Percentiles rank a stretch among this genome's conserved stretches.
These are phyloP conservation scores for Acleris laterana DNA, from an alignment of 2,888 invertebrate genomes.

Conservation along the genomic window DNA sequence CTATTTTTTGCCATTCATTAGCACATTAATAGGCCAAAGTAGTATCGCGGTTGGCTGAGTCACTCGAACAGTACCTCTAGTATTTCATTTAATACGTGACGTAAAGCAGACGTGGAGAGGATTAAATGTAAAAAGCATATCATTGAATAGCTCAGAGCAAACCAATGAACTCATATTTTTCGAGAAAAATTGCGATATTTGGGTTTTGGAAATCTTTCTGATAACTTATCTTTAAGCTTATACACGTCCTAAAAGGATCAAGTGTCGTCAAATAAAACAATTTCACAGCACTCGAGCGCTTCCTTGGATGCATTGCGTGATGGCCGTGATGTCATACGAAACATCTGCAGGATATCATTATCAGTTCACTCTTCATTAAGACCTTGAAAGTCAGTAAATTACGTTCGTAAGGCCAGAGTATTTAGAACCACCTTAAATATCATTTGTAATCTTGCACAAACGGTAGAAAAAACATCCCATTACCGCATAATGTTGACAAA, in stretches of 20 bases:
- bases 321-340: constrained; percentile 14
- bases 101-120: constrained; percentile 53
- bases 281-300: constrained; percentile 23
- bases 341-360: constrained; percentile 36
- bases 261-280: constrained; percentile 14
- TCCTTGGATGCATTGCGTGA: constrained; percentile 29
- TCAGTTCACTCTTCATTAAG: constrained; percentile 19
- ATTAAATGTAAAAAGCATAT: constrained; percentile 37
- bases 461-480: constrained; percentile 10
- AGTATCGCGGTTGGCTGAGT: constrained; percentile 55
- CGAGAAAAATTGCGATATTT: neutral
- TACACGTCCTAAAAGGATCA: constrained; percentile 3
- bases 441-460: constrained; percentile 10
- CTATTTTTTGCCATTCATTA: constrained; percentile 66
- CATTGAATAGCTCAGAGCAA: constrained; percentile 40
- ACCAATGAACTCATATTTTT: constrained; percentile 1
- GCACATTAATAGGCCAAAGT: constrained; percentile 47
- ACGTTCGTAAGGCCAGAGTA: constrained; percentile 4
- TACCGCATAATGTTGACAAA: constrained; percentile 24
- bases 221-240: neutral
- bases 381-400: constrained; percentile 25
- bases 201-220: neutral
- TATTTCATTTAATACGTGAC: constrained; percentile 35
- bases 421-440: constrained; percentile 14
- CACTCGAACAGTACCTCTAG: constrained; percentile 48